Evolutionary conservation across 2,113 vertebrate species (phyloP).

Genomic region (Cardinalis cardinalis): DNA sequence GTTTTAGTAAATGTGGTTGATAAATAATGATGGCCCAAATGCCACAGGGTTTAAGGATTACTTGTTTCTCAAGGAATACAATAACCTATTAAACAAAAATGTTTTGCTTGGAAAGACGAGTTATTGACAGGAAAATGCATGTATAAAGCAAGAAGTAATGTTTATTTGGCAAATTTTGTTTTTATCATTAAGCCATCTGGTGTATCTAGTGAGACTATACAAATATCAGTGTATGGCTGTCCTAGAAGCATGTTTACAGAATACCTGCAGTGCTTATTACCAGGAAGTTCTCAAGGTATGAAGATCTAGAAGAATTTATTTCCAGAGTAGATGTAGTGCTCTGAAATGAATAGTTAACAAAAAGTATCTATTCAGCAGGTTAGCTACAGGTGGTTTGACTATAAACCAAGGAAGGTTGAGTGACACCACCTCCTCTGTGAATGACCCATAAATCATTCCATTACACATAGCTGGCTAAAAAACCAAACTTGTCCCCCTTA

Average conservation of each 20-base stretch:
- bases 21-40: neutral
- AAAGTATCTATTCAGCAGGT: neutral
- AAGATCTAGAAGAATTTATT: neutral
- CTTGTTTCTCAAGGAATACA: neutral
- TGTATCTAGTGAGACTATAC: neutral
- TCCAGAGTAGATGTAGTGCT: neutral
- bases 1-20: neutral
- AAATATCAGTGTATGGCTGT: neutral
- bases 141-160: neutral
- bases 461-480: neutral
- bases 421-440: neutral
- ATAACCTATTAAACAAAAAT: neutral
- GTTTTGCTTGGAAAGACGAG: neutral
- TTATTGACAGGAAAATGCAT: neutral
- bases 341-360: neutral
- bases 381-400: neutral
- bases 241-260: neutral
- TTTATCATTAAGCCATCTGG: constrained; percentile 6
- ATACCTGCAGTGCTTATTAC: neutral
- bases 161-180: neutral
- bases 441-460: neutral
- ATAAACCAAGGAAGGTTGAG: neutral
- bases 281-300: neutral
- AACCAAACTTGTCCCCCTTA: neutral
- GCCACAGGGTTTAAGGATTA: neutral